Percentiles rank a stretch among this genome's conserved stretches.
These are phyloP conservation scores for Hedychridium roseum DNA, from an alignment of 2,888 invertebrate species.

Conservation along the genomic window DNA sequence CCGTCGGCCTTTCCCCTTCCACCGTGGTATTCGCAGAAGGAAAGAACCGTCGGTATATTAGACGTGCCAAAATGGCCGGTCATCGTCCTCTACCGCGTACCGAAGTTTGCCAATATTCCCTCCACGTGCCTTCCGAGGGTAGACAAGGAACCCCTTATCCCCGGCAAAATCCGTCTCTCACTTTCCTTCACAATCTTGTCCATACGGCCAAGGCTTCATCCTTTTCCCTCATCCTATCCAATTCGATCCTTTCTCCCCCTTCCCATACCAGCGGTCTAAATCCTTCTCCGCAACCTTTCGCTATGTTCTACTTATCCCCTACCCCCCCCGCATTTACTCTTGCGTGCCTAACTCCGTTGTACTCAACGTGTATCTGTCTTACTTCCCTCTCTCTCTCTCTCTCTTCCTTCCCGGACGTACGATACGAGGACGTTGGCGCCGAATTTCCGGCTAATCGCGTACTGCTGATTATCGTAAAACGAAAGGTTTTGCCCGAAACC, in stretches of 20 bases:
- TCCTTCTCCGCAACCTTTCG: neutral
- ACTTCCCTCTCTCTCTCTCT: neutral
- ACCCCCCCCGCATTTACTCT: no score
- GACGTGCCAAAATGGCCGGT: no score
- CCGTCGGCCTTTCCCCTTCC: no score
- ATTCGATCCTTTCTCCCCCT: neutral
- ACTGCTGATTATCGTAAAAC: no score
- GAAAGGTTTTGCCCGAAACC: no score
- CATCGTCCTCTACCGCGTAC: constrained; percentile 13
- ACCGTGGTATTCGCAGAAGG: no score
- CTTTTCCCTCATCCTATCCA: neutral
- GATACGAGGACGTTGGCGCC: neutral
- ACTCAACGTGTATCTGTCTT: no score
- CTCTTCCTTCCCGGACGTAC: neutral
- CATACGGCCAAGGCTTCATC: neutral
- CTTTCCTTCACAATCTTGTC: constrained; percentile 15
- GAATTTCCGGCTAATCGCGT: neutral
- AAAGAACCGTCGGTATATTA: no score
- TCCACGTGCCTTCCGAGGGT: constrained; percentile 15
- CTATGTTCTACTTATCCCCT: no score
- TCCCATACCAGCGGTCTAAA: neutral
- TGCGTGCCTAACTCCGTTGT: no score
- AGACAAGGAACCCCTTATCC: no score
- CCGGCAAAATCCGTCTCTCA: constrained; percentile 2
- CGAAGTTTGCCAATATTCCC: constrained; percentile 18